Base-by-base conservation (phyloP, 2,113 vertebrate species). In the Beaufortia kweichowensis region DNA sequence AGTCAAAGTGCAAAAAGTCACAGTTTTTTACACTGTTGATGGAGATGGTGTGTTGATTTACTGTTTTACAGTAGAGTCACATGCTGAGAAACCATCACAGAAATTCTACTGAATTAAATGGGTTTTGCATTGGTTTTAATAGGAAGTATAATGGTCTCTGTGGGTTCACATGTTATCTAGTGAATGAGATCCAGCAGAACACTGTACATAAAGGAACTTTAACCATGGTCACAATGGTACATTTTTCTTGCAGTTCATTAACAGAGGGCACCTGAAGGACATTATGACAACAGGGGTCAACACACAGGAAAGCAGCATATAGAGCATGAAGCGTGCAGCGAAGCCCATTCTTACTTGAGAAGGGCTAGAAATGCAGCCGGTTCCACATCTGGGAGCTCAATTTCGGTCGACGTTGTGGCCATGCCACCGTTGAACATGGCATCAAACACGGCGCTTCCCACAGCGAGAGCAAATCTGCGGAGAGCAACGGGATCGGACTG, bases 361-460 rank as follows among this genome's bases (percentile, higher is more conserved):
- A 95, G 87, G 0, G 94, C 94, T 8, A 95, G 88, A 88, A 96
- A 96, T 77, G 94, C 94, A 3, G 94, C 94, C 0, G 94, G 94
- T 80, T 96, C 94, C 84, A 96, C 94, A 1, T 96, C 94, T 0
- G 94, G 94, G 79, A 96, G 88, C 84, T 96, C 94, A 0, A 96
- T 96, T 89, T 96, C 95, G 0, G 94, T 92, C 41, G 95, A 95
- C 0, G 94, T 95, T 48, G 95, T 95, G 73, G 95, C 95, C 95
- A 96, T 96, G 1, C 95, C 94, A 21, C 95, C 95, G 15, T 96
- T 96, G 79, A 96, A 96, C 94, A 96, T 95, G 0, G 94, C 94
- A 61, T 96, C 94, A 3, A 96, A 96, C 75, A 95, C 95, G 0
- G 95, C 95, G 0, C 94, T 96, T 86, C 95, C 94, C 85, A 95